A percentile compares a stretch with the other conserved stretches of the same genome.
Conservation (phyloP, 2,113 vertebrate genomes). For the Tiliqua scincoides region DNA sequence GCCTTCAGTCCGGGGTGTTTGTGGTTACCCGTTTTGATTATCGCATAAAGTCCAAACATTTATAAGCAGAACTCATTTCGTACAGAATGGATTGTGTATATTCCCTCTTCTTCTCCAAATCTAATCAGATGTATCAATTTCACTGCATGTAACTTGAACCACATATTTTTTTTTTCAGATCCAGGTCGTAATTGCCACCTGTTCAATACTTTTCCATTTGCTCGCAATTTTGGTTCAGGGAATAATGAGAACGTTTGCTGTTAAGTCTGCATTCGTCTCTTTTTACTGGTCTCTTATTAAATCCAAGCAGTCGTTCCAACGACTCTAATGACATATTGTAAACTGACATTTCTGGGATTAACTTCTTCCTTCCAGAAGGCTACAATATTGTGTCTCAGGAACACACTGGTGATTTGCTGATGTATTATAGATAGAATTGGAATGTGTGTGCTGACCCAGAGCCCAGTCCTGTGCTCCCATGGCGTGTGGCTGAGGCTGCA, state of each 20-base stretch:
- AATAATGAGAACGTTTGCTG: background rate
- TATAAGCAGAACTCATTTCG: background rate
- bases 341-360: background rate
- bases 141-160: background rate
- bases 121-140: background rate
- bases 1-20: background rate
- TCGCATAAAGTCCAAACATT: background rate
- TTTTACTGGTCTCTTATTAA: background rate
- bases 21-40: background rate
- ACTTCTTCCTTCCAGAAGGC: background rate
- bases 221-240: background rate
- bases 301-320: background rate
- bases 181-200: background rate
- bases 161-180: background rate
- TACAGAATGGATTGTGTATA: background rate
- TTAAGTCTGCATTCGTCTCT: background rate
- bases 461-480: no score
- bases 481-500: no score
- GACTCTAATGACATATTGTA: background rate
- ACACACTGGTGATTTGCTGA: background rate
- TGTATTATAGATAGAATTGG: background rate
- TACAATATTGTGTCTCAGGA: background rate
- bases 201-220: background rate
- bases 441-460: no score
- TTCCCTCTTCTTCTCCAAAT: background rate